Evolutionary conservation across 1,140 invertebrate species (phyloP).

Genomic region (Trachelipus rathkii): DNA sequence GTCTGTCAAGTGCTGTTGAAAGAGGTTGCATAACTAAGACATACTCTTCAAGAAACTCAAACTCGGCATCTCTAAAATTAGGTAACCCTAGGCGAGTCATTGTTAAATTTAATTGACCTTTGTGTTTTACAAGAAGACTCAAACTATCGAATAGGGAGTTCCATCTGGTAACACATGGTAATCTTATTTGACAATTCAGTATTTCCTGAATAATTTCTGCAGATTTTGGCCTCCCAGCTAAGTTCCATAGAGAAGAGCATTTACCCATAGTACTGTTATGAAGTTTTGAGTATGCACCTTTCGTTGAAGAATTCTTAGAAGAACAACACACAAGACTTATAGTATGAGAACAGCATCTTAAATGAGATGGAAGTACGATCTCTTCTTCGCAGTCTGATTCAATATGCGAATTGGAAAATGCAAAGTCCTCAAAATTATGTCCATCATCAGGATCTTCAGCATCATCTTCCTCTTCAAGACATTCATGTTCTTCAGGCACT

Average conservation of each 20-base stretch:
- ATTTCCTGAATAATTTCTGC: constrained; percentile 20
- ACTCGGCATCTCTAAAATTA: constrained; percentile 8
- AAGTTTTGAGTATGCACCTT: constrained; percentile 21
- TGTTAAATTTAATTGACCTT: constrained; percentile 22
- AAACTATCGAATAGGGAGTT: constrained; percentile 30
- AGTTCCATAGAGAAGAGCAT: constrained; percentile 30
- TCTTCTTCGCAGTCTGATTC: neutral
- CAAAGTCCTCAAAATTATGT: no score
- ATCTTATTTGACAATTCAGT: constrained; percentile 4
- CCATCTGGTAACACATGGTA: constrained; percentile 21
- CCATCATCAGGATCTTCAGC: no score
- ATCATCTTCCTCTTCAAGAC: no score
- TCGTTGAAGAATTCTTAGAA: constrained; percentile 17
- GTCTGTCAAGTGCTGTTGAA: constrained; percentile 17
- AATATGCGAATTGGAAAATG: no score
- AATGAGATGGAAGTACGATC: constrained; percentile 12
- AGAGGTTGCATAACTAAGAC: constrained; percentile 24
- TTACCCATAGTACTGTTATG: constrained; percentile 22
- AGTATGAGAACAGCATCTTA: constrained; percentile 30
- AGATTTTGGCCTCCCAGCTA: constrained; percentile 25
- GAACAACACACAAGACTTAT: constrained; percentile 23
- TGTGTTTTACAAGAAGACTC: constrained; percentile 21
- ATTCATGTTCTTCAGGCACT: neutral
- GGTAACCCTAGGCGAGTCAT: constrained; percentile 26
- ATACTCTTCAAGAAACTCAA: constrained; percentile 27